Percentiles rank a stretch among this genome's conserved stretches.
These are phyloP conservation scores for Trogon melanurus DNA, from an alignment of 2,113 vertebrate species.

Conservation along the genomic window DNA sequence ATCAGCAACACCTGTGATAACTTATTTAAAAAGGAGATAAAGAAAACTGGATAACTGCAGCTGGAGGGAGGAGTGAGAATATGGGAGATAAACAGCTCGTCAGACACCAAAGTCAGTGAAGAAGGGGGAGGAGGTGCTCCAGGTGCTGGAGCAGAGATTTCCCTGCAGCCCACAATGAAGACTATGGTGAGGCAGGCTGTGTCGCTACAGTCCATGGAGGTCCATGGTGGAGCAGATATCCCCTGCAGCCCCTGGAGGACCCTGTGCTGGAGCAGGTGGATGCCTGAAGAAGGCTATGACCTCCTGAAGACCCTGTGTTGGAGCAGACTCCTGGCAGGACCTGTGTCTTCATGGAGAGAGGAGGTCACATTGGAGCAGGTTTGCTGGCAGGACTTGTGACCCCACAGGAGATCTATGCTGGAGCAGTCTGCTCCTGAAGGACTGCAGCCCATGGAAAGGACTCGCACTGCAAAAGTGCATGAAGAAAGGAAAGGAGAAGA, in stretches of 20 bases:
- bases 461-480: no score
- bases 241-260: background rate
- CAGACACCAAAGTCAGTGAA: background rate
- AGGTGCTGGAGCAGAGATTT: background rate
- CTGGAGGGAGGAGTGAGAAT: background rate
- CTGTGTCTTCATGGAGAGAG: no score
- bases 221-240: background rate
- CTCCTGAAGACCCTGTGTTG: background rate
- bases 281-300: background rate
- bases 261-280: no score
- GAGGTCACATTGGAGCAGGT: no score
- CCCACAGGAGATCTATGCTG: no score
- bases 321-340: background rate
- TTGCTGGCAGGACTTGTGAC: no score
- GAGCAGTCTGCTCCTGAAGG: no score
- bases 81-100: background rate
- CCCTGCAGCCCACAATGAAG: no score
- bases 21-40: background rate
- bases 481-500: background rate
- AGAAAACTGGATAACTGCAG: background rate
- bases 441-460: no score
- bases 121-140: background rate
- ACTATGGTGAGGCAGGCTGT: background rate
- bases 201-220: background rate
- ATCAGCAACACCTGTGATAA: background rate